Percentiles rank a stretch among this genome's conserved stretches.
Conservation (phyloP, 2,888 invertebrate genomes). For the Schrankia costaestrigalis region DNA sequence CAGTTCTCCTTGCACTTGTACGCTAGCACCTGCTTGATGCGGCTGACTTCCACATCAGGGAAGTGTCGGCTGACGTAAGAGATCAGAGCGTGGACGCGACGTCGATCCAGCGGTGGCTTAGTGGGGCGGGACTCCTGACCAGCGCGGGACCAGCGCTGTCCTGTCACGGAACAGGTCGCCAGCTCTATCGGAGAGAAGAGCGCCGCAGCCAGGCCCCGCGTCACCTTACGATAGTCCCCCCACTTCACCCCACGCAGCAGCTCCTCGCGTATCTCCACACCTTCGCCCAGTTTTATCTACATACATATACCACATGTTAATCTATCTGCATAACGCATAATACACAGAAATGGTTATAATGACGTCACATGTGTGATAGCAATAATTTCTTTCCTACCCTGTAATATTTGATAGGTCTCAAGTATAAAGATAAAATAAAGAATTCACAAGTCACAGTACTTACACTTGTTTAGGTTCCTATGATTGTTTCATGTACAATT, state of each 20-base stretch:
- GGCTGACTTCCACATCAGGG: conserved; percentile 86
- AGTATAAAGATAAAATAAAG: no score
- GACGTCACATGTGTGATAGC: no score
- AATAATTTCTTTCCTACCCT: no score
- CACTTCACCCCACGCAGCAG: conserved; percentile 86
- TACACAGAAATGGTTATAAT: no score
- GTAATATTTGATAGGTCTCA: no score
- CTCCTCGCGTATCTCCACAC: conserved; percentile 86
- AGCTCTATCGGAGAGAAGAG: conserved; percentile 87
- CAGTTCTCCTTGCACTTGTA: conserved; percentile 90
- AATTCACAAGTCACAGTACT: not conserved
- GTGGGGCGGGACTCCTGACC: conserved; percentile 87
- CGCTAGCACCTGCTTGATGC: conserved; percentile 88
- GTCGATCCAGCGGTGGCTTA: conserved; percentile 86
- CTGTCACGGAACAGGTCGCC: conserved; percentile 87
- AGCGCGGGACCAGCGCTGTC: conserved; percentile 87
- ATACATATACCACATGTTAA: not conserved
- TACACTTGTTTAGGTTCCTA: conserved; percentile 3
- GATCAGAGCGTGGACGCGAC: conserved; percentile 87
- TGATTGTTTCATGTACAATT: conserved; percentile 5
- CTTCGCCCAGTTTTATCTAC: conserved; percentile 86
- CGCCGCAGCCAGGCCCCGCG: conserved; percentile 86
- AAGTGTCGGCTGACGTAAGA: conserved; percentile 87
- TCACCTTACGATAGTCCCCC: conserved; percentile 87
- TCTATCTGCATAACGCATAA: no score